phyloP scores from a whole-genome alignment of 2,888 invertebrate genomes.

The Pecten maximus region DNA sequence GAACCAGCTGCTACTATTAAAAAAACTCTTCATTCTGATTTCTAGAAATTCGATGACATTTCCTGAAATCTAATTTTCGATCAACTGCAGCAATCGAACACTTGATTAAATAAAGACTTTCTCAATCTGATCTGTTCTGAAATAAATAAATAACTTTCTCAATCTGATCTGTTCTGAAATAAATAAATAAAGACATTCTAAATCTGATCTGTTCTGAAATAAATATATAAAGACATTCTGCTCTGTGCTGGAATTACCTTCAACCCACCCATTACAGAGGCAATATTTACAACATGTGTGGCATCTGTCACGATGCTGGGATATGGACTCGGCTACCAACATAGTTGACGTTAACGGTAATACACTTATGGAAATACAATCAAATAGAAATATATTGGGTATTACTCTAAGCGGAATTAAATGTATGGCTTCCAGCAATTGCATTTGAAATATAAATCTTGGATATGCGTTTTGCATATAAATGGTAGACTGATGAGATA shows the following conservation, averaged over 20 bases:
- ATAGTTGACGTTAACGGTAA: background rate
- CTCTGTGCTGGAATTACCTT: background rate
- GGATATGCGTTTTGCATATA: background rate
- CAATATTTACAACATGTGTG: background rate
- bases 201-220: too few species aligned
- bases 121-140: conserved; percentile 17
- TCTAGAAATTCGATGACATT: background rate
- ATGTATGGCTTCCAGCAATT: background rate
- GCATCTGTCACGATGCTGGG: background rate
- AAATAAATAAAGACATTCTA: too few species aligned
- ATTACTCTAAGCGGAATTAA: background rate
- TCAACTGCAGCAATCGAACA: conserved; percentile 1
- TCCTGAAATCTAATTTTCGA: background rate
- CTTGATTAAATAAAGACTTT: background rate
- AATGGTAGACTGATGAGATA: background rate
- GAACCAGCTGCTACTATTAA: too few species aligned
- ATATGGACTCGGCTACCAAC: background rate
- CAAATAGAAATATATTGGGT: conserved; percentile 9
- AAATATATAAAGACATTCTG: too few species aligned
- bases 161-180: too few species aligned
- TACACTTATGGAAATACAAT: background rate
- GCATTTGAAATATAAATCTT: background rate
- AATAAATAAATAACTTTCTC: too few species aligned
- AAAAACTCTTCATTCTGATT: background rate
- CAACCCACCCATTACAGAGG: background rate